These are phyloP conservation scores for Lasiommata megera DNA, from an alignment of 2,888 invertebrate genomes.

Conservation along the genomic window DNA sequence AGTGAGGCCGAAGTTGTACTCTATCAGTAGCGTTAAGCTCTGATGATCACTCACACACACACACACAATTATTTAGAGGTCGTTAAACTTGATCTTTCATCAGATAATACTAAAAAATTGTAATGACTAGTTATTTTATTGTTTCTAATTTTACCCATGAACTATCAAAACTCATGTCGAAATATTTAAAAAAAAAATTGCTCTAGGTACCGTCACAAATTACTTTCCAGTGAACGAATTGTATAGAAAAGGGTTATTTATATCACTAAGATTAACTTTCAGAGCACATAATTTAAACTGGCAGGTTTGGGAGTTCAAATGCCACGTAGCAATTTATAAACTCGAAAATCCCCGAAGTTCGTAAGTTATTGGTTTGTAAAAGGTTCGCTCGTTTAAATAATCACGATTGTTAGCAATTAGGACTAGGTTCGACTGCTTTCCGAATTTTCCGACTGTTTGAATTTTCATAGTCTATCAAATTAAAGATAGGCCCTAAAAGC, in stretches of 20 bases:
- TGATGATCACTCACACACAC: too few species aligned
- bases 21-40: too few species aligned
- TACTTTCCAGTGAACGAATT: slow-evolving; percentile 17
- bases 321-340: slow-evolving; percentile 61
- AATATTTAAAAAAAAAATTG: too few species aligned
- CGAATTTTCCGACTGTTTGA: slow-evolving; percentile 31
- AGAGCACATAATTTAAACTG: slow-evolving; percentile 75
- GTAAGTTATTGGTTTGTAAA: slow-evolving; percentile 77
- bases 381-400: slow-evolving; percentile 60
- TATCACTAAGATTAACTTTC: slow-evolving; percentile 76
- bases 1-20: too few species aligned
- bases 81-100: too few species aligned
- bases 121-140: too few species aligned
- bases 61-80: too few species aligned
- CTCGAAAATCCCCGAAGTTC: slow-evolving; percentile 80
- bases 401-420: slow-evolving; percentile 50
- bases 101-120: too few species aligned
- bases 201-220: not conserved
- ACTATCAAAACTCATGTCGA: too few species aligned
- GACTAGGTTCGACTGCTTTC: slow-evolving; percentile 59
- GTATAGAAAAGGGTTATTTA: slow-evolving; percentile 46
- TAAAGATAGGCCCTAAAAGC: too few species aligned
- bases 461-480: not conserved
- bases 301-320: slow-evolving; percentile 69
- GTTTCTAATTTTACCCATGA: too few species aligned